Evolutionary conservation across 2,113 vertebrate species (phyloP).

Genomic region (Dunckerocampus dactyliophorus): DNA sequence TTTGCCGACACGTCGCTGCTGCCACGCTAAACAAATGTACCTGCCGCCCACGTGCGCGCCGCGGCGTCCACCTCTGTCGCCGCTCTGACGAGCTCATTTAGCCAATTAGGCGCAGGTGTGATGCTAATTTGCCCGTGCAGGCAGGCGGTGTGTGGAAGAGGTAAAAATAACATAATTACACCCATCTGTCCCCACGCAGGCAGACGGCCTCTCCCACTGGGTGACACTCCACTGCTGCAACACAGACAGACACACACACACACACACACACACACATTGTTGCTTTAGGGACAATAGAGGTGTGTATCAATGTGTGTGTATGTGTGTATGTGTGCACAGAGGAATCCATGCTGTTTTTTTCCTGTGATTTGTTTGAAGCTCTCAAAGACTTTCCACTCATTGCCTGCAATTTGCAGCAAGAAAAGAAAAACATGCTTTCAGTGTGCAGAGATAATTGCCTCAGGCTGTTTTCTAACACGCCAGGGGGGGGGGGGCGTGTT

Average conservation of each 20-base stretch:
- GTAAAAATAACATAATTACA: slow-evolving; percentile 81
- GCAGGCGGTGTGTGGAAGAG: slow-evolving; percentile 70
- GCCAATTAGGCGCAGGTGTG: slow-evolving; percentile 81
- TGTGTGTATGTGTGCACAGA: slow-evolving; percentile 20
- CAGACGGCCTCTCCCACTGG: slow-evolving; percentile 60
- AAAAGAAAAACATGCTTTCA: slow-evolving; percentile 33
- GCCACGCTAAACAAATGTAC: slow-evolving; percentile 55
- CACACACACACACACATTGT: slow-evolving; percentile 27
- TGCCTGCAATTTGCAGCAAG: slow-evolving; percentile 38
- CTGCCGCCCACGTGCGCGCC: slow-evolving; percentile 35
- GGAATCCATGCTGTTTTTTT: slow-evolving; percentile 44
- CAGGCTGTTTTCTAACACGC: slow-evolving; percentile 29
- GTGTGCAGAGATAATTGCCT: slow-evolving; percentile 41
- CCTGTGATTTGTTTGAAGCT: slow-evolving; percentile 39
- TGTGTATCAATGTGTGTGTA: background rate
- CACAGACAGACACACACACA: slow-evolving; percentile 28
- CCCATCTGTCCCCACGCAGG: slow-evolving; percentile 68
- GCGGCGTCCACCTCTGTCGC: slow-evolving; percentile 66
- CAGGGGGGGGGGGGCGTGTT: background rate
- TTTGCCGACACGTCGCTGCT: slow-evolving; percentile 12
- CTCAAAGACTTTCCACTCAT: slow-evolving; percentile 47
- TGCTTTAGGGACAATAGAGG: slow-evolving; percentile 37
- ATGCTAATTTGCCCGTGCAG: slow-evolving; percentile 77
- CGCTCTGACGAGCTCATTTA: slow-evolving; percentile 75
- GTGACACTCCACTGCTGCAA: slow-evolving; percentile 28